Conservation (phyloP, 2,888 invertebrate species). For the Polylopha cassiicola region DNA sequence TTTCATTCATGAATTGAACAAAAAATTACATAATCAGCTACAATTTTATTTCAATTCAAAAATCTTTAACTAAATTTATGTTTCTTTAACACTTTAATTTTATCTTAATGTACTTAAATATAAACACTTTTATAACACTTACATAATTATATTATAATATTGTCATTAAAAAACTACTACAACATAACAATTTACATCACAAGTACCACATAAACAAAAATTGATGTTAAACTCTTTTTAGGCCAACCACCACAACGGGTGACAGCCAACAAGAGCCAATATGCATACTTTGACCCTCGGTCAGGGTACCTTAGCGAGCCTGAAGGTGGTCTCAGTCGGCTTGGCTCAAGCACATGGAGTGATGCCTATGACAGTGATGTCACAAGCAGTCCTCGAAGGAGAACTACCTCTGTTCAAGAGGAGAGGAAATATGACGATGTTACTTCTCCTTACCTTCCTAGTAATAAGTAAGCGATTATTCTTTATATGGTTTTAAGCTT, state of each 20-base stretch:
- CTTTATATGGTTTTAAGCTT: not conserved
- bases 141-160: too few species aligned
- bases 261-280: slow-evolving; percentile 60
- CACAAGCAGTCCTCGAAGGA: slow-evolving; percentile 51
- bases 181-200: too few species aligned
- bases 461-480: slow-evolving; percentile 55
- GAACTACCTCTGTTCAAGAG: slow-evolving; percentile 66
- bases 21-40: too few species aligned
- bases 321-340: slow-evolving; percentile 59
- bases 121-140: too few species aligned
- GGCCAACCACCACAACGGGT: slow-evolving; percentile 60
- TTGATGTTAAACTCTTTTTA: slow-evolving; percentile 24
- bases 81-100: too few species aligned
- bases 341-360: slow-evolving; percentile 57
- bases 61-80: too few species aligned
- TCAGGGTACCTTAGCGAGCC: slow-evolving; percentile 73
- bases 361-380: slow-evolving; percentile 71
- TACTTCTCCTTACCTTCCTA: slow-evolving; percentile 53
- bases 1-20: too few species aligned
- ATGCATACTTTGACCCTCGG: slow-evolving; percentile 72
- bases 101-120: too few species aligned
- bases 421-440: slow-evolving; percentile 57
- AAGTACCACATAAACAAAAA: too few species aligned
- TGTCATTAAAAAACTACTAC: too few species aligned
- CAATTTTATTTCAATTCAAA: too few species aligned